Percentiles rank a stretch among this genome's conserved stretches.
phyloP scores from a whole-genome alignment of 1,140 invertebrate genomes.

The Cotesia glomerata region DNA sequence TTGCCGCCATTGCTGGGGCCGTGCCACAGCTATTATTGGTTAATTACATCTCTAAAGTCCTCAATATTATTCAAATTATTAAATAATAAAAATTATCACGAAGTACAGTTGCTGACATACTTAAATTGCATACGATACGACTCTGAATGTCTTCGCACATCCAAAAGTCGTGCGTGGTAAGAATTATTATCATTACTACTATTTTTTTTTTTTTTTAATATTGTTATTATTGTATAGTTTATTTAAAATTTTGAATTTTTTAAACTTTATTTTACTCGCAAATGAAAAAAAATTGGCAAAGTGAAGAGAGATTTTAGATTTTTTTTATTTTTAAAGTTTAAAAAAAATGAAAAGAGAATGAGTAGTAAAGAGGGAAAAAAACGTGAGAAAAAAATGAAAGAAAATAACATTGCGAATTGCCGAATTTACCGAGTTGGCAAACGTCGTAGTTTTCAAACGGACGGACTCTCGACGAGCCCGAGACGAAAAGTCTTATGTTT shows the following conservation, averaged over 20 bases:
- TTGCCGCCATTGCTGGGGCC: slow-evolving; percentile 23
- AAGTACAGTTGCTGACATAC: slow-evolving; percentile 41
- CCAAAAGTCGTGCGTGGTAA: slow-evolving; percentile 60
- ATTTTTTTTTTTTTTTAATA: slow-evolving; percentile 10
- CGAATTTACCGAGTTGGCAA: slow-evolving; percentile 10
- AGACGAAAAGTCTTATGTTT: slow-evolving; percentile 17
- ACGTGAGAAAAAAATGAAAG: background rate
- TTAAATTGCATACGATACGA: slow-evolving; percentile 47
- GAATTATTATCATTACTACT: slow-evolving; percentile 19
- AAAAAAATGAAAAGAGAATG: background rate
- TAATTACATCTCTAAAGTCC: background rate
- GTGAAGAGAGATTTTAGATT: no score
- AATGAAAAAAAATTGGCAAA: background rate
- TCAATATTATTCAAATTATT: background rate
- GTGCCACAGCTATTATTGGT: slow-evolving; percentile 30
- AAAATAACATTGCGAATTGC: background rate
- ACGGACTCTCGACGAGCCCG: background rate
- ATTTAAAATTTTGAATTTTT: slow-evolving; percentile 14
- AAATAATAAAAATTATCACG: background rate
- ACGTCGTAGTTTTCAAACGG: slow-evolving; percentile 2
- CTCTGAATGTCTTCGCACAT: slow-evolving; percentile 63
- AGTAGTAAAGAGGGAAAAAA: background rate
- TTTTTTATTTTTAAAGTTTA: background rate
- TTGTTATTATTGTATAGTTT: background rate
- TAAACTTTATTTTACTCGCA: slow-evolving; percentile 7